Evolutionary conservation across 2,888 invertebrate genomes (phyloP).

Genomic region (Campoplex capitator): DNA sequence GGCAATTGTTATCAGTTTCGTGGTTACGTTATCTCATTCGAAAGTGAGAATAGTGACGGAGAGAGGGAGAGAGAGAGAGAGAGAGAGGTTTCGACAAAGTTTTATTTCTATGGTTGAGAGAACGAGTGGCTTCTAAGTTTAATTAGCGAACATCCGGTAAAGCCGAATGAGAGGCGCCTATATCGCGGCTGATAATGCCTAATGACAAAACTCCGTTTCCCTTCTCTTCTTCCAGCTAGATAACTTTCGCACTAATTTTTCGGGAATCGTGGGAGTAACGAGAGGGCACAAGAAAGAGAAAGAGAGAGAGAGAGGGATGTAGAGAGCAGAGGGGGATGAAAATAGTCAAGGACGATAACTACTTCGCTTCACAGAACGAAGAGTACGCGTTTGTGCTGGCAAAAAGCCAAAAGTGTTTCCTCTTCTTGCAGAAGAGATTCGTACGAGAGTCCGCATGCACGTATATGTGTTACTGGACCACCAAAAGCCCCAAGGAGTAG

Average conservation of each 20-base stretch:
- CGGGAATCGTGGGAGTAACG: constrained; percentile 33
- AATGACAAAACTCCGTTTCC: constrained; percentile 27
- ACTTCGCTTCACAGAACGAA: constrained; percentile 56
- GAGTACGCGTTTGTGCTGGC: constrained; percentile 57
- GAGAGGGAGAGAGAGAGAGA: too few relatives aligned
- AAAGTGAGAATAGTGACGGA: background rate
- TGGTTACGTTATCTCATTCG: background rate
- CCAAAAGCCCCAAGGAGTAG: constrained; percentile 38
- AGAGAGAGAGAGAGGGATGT: background rate
- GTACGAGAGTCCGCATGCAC: constrained; percentile 30
- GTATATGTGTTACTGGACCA: background rate
- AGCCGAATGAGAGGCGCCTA: constrained; percentile 7
- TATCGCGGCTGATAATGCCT: constrained; percentile 52
- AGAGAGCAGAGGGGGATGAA: background rate
- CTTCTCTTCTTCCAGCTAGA: constrained; percentile 13
- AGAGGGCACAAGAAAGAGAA: constrained; percentile 1
- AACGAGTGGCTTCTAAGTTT: constrained; percentile 50
- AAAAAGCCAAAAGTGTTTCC: constrained; percentile 65
- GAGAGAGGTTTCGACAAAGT: constrained; percentile 33
- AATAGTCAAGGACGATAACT: constrained; percentile 65
- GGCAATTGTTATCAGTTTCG: background rate
- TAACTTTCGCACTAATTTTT: constrained; percentile 64
- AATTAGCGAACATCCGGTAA: constrained; percentile 53
- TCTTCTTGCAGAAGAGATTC: constrained; percentile 20
- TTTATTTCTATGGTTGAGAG: constrained; percentile 55